Evolutionary conservation across 1,140 invertebrate genomes (phyloP), one percentile per base, ranked within the genome.

Genomic region (Yoshiicerus persimilis): DNA sequence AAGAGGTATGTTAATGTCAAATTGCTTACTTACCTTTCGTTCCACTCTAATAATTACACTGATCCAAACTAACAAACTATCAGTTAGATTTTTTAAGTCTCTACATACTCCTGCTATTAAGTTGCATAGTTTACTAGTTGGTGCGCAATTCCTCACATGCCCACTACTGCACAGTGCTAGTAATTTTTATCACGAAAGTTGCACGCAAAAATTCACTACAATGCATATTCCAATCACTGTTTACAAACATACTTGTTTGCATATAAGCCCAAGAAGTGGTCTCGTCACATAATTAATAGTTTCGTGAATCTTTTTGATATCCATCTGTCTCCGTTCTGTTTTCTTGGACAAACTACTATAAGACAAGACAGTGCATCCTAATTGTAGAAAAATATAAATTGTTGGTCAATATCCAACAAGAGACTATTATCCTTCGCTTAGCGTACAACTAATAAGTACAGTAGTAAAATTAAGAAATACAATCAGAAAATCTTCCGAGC

Each of bases 221-320:
- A 27, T 9, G n/a, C 9, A 70, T 70, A 30, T 23, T n/a, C 38
- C 38, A 20, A 56, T 56, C 20, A n/a, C 47, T 56, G n/a, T 56
- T 27, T 70, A 70, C 10, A 11, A 80, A 80, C 6, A n/a, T 30
- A 80, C 75, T 70, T 1, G 75, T 80, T 34, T 38, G 30, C 16
- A n/a, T 56, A 16, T 56, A n/a, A n/a, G 47, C 20, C n/a, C 32
- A 70, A 30, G 16, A 80, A 80, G 75, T 80, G 13, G 30, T 36
- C 30, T 70, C n/a, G 75, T 80, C 75, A 36, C 34, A 70, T 80
- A 80, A 80, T 80, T 80, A 80, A 80, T 80, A n/a, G 75, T 36
- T 80, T 80, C 75, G 75, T 80, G 75, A 80, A 80, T 70, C 32
- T n/a, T 80, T 80, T 80, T 80, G 75, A 80, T 80, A 38, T 36